phyloP scores from a whole-genome alignment of 2,888 invertebrate species.

The Crepidodera aurea region DNA sequence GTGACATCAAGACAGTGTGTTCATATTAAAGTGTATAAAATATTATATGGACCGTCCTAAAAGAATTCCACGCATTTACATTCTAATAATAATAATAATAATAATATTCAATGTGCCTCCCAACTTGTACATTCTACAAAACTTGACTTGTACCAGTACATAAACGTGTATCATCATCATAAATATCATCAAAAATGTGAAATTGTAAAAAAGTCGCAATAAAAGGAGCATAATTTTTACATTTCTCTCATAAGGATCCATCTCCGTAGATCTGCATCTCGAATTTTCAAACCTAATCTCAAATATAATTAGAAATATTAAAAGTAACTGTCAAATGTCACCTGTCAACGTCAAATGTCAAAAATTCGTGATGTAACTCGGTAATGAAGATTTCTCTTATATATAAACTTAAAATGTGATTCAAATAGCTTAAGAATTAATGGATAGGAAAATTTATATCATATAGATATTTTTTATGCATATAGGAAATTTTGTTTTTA shows the following conservation, averaged over 20 bases:
- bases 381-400: slow-evolving; percentile 51
- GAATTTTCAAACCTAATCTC: not conserved
- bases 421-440: slow-evolving; percentile 57
- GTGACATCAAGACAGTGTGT: slow-evolving; percentile 41
- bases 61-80: slow-evolving; percentile 44
- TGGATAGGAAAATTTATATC: slow-evolving; percentile 56
- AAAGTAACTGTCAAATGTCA: too few species aligned
- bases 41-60: slow-evolving; percentile 51
- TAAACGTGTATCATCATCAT: slow-evolving; percentile 32
- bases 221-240: slow-evolving; percentile 47
- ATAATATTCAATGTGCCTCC: slow-evolving; percentile 60
- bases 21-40: slow-evolving; percentile 47
- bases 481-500: slow-evolving; percentile 52
- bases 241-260: slow-evolving; percentile 49
- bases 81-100: slow-evolving; percentile 43
- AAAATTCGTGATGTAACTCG: not conserved
- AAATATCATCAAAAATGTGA: slow-evolving; percentile 41
- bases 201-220: slow-evolving; percentile 50
- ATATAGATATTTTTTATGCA: slow-evolving; percentile 61
- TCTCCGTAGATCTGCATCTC: not conserved
- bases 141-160: slow-evolving; percentile 33
- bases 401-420: slow-evolving; percentile 61
- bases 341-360: not conserved
- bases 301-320: too few species aligned
- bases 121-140: slow-evolving; percentile 53